Conservation (phyloP, 2,888 invertebrate species). For the Pachydiplax longipennis region DNA sequence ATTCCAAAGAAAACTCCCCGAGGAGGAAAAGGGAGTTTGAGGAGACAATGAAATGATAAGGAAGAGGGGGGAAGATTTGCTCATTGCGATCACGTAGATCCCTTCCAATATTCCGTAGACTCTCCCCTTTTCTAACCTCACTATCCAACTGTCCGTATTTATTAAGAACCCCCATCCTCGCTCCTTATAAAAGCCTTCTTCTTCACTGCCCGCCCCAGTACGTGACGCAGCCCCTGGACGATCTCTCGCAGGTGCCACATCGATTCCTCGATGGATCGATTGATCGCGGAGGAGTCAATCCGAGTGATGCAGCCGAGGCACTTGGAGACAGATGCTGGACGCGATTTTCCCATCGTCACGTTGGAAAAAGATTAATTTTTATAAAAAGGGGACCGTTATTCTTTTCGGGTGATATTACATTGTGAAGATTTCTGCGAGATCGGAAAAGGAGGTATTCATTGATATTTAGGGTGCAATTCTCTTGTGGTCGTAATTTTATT, state of each 20-base stretch:
- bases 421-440: too few relatives aligned
- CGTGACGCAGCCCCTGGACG: background rate
- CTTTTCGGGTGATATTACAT: too few relatives aligned
- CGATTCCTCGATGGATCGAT: background rate
- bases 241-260: background rate
- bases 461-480: too few relatives aligned
- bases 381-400: too few relatives aligned
- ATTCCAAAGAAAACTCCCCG: background rate
- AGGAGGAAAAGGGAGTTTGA: background rate
- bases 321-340: too few relatives aligned
- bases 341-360: too few relatives aligned
- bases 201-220: too few relatives aligned
- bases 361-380: too few relatives aligned
- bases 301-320: background rate
- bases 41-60: background rate
- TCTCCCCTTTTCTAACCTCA: background rate
- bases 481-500: too few relatives aligned
- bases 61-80: background rate
- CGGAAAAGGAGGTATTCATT: too few relatives aligned
- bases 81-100: constrained; percentile 26
- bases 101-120: constrained; percentile 25
- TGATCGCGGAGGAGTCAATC: background rate
- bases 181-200: background rate
- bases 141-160: constrained; percentile 37
- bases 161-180: background rate